Evolutionary conservation across 2,797 vertebrate species (phyloP).

Genomic region (Sus cebifrons): DNA sequence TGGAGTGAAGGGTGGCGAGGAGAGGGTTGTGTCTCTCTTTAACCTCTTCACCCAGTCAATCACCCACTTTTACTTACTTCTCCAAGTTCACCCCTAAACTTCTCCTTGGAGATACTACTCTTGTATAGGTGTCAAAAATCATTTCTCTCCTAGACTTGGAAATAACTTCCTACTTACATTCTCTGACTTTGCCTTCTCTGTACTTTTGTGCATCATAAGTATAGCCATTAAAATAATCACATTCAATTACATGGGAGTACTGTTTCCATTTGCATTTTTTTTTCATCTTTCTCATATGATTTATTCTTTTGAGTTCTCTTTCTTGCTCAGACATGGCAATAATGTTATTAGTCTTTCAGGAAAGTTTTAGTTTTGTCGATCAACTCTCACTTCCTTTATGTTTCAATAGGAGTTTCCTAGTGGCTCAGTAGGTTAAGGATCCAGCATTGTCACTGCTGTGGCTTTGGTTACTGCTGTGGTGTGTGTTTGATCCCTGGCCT

Average conservation of each 20-base stretch:
- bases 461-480: no score
- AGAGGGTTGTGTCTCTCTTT: conserved; percentile 29
- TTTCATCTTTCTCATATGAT: background rate
- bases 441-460: no score
- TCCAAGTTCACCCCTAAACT: background rate
- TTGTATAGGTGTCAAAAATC: background rate
- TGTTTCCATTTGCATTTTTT: background rate
- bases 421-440: no score
- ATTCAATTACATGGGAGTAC: background rate
- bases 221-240: background rate
- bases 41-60: conserved; percentile 81
- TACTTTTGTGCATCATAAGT: background rate
- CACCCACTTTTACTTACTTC: conserved; percentile 29
- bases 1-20: background rate
- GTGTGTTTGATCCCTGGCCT: no score
- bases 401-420: background rate
- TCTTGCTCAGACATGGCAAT: background rate
- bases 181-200: background rate
- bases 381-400: background rate
- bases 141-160: background rate
- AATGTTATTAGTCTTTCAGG: background rate
- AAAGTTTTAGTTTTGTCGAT: background rate
- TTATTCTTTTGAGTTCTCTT: background rate
- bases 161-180: background rate
- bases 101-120: background rate